Percentiles rank a stretch among this genome's conserved stretches.
Conservation (phyloP, 1,140 invertebrate genomes). For the Rhynchophorus ferrugineus region DNA sequence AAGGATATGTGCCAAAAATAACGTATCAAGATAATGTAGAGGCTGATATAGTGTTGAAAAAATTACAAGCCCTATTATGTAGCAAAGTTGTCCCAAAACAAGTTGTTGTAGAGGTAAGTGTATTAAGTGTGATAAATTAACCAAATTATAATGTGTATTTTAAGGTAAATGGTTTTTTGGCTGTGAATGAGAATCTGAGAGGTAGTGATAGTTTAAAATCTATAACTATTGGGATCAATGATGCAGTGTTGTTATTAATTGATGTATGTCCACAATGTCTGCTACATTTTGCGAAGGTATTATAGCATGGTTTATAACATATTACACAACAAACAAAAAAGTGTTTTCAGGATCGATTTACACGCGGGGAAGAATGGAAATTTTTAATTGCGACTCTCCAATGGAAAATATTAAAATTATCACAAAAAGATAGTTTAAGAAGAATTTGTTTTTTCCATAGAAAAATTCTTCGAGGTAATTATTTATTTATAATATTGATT, state of each 20-base stretch:
- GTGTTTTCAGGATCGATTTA: slow-evolving; percentile 44
- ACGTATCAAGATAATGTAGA: slow-evolving; percentile 24
- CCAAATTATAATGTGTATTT: slow-evolving; percentile 3
- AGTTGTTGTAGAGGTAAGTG: slow-evolving; percentile 30
- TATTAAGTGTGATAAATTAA: no score
- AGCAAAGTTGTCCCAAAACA: slow-evolving; percentile 35
- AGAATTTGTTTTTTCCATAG: slow-evolving; percentile 44
- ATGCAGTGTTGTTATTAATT: slow-evolving; percentile 40
- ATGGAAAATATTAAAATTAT: slow-evolving; percentile 40
- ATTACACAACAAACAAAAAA: no score
- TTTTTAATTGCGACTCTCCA: slow-evolving; percentile 44
- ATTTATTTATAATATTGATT: slow-evolving; percentile 5
- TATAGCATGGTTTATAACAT: slow-evolving; percentile 13
- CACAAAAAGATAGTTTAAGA: slow-evolving; percentile 36
- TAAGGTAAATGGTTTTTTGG: slow-evolving; percentile 32
- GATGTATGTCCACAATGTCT: slow-evolving; percentile 50
- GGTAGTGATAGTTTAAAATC: slow-evolving; percentile 34
- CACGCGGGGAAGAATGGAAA: slow-evolving; percentile 48
- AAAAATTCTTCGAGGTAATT: slow-evolving; percentile 45
- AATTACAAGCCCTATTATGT: slow-evolving; percentile 38
- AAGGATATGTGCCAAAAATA: slow-evolving; percentile 20
- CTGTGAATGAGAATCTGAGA: slow-evolving; percentile 33
- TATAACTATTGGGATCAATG: slow-evolving; percentile 31
- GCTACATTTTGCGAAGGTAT: slow-evolving; percentile 51
- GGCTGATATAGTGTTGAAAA: slow-evolving; percentile 34